Conservation (phyloP, 1,140 invertebrate species). For the Drosophila mayri region DNA sequence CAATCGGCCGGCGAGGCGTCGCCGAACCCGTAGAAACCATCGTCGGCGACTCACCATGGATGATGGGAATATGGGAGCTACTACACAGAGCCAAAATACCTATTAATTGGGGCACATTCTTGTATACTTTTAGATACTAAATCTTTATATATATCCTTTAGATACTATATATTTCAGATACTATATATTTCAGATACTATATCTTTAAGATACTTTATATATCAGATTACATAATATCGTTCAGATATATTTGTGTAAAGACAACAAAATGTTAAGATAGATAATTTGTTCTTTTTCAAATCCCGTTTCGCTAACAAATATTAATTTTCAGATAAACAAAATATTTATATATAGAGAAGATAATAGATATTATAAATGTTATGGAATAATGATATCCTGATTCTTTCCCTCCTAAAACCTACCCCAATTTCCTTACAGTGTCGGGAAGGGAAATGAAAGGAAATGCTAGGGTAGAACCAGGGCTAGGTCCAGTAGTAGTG, state of each 20-base stretch:
- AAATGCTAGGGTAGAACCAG: neutral
- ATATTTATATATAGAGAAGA: no score
- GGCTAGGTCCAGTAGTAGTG: neutral
- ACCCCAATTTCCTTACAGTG: neutral
- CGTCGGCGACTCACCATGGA: neutral
- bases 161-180: no score
- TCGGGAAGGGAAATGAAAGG: neutral
- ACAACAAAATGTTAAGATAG: no score
- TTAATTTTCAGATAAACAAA: no score
- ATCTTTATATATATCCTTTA: neutral
- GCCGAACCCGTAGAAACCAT: constrained; percentile 9
- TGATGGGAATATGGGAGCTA: constrained; percentile 1
- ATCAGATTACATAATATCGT: neutral
- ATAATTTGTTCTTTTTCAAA: no score
- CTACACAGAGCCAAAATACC: constrained; percentile 2
- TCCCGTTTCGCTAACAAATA: no score
- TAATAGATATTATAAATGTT: no score
- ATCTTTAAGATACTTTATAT: no score
- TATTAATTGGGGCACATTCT: neutral
- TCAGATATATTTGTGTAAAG: no score
- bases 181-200: no score
- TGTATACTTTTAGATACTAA: neutral
- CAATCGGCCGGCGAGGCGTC: constrained; percentile 28
- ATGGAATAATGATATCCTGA: no score
- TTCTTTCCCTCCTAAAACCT: neutral